Conservation (phyloP, 2,888 invertebrate species). For the Dimorphilus gyrociliatus region DNA sequence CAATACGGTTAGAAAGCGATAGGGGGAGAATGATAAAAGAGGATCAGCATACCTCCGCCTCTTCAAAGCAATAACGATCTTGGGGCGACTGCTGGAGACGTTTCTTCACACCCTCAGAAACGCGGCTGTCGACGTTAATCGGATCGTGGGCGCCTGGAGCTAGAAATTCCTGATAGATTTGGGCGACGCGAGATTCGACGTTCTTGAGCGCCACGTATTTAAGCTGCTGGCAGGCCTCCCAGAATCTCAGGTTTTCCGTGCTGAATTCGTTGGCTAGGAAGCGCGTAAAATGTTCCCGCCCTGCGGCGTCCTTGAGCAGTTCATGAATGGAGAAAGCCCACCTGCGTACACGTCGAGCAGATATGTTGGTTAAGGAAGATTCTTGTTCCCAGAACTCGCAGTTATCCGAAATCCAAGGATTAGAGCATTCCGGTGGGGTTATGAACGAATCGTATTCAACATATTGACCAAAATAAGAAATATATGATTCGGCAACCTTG, state of each 20-base stretch:
- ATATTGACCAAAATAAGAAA: conserved; percentile 85
- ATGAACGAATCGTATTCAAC: conserved; percentile 89
- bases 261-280: conserved; percentile 97
- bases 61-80: conserved; percentile 55
- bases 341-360: conserved; percentile 69
- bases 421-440: conserved; percentile 75
- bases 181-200: conserved; percentile 29
- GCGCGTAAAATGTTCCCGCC: conserved; percentile 82
- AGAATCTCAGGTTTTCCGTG: conserved; percentile 93
- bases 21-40: too few relatives aligned
- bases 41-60: conserved; percentile 63
- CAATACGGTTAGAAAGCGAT: not conserved
- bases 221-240: conserved; percentile 64
- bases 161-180: conserved; percentile 55
- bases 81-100: conserved; percentile 25
- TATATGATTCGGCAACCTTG: conserved; percentile 37
- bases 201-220: conserved; percentile 71
- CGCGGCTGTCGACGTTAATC: conserved; percentile 87
- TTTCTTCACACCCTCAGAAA: conserved; percentile 48
- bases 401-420: conserved; percentile 91
- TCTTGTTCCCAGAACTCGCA: conserved; percentile 95
- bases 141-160: conserved; percentile 85
- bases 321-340: conserved; percentile 96
- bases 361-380: conserved; percentile 47
- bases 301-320: conserved; percentile 78